These are phyloP conservation scores for Macaca nemestrina DNA, from an alignment of 2,113 vertebrate genomes.

Conservation along the genomic window DNA sequence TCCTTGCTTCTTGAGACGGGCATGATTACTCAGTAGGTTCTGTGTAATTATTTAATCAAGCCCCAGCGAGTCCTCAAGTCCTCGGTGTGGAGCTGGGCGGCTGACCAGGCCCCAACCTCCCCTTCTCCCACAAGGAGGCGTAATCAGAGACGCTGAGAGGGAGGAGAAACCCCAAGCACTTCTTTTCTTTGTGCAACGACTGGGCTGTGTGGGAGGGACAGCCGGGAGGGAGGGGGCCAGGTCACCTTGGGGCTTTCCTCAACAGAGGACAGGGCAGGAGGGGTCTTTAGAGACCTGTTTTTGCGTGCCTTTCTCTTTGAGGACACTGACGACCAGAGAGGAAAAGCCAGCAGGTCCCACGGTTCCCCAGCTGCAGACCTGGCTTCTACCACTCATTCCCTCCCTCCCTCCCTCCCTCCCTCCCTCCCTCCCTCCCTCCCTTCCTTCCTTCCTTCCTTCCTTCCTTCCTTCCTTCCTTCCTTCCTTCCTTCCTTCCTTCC, in stretches of 20 bases:
- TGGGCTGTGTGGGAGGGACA: not conserved
- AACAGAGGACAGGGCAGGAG: not conserved
- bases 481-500: accelerated
- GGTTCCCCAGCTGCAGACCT: not conserved
- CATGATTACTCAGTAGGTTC: conserved; percentile 70
- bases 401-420: accelerated
- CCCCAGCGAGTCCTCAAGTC: conserved; percentile 37
- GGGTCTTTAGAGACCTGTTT: not conserved
- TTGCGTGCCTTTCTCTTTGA: not conserved
- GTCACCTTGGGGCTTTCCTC: conserved; percentile 70
- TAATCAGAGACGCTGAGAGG: conserved; percentile 51
- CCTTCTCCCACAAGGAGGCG: not conserved
- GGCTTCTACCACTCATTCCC: not conserved
- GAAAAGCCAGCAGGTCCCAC: not conserved
- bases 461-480: accelerated
- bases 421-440: accelerated
- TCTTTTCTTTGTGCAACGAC: not conserved
- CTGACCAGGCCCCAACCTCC: conserved; percentile 75
- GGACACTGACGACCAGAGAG: not conserved
- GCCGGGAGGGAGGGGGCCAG: not conserved
- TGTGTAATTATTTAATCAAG: conserved; percentile 84
- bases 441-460: no score
- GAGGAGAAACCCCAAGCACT: not conserved
- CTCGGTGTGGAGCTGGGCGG: conserved; percentile 49
- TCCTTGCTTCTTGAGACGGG: conserved; percentile 77